Conservation (phyloP, 2,113 vertebrate species). For the Brachypteracias leptosomus region DNA sequence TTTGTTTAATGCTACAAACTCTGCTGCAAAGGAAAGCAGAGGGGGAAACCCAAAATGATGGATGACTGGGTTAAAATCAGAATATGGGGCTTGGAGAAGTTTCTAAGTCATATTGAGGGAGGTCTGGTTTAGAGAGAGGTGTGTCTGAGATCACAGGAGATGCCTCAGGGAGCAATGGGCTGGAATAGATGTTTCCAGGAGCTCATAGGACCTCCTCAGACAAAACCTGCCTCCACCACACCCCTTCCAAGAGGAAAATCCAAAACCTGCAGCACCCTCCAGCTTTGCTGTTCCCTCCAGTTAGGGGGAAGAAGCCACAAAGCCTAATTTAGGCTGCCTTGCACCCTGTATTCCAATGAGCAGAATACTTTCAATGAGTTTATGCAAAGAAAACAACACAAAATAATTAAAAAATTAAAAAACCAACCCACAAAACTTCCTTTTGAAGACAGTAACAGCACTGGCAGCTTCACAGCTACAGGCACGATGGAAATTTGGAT, state of each 20-base stretch:
- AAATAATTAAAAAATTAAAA: background rate
- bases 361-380: background rate
- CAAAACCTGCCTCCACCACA: background rate
- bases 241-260: background rate
- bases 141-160: background rate
- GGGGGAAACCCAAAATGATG: fast-evolving
- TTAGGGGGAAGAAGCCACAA: background rate
- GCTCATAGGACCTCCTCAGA: background rate
- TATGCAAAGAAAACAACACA: background rate
- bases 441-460: slow-evolving; percentile 20
- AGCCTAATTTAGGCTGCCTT: slow-evolving; percentile 6
- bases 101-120: no score
- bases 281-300: background rate
- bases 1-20: background rate
- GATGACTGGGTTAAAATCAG: background rate
- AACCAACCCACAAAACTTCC: background rate
- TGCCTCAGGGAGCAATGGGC: background rate
- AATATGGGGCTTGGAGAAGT: background rate
- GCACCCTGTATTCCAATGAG: background rate
- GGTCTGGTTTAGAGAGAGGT: background rate
- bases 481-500: background rate
- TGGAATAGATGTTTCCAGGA: background rate
- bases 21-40: background rate
- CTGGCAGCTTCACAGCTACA: slow-evolving; percentile 9
- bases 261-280: background rate